Conservation (phyloP, 2,113 vertebrate species). For the Hucho hucho region DNA sequence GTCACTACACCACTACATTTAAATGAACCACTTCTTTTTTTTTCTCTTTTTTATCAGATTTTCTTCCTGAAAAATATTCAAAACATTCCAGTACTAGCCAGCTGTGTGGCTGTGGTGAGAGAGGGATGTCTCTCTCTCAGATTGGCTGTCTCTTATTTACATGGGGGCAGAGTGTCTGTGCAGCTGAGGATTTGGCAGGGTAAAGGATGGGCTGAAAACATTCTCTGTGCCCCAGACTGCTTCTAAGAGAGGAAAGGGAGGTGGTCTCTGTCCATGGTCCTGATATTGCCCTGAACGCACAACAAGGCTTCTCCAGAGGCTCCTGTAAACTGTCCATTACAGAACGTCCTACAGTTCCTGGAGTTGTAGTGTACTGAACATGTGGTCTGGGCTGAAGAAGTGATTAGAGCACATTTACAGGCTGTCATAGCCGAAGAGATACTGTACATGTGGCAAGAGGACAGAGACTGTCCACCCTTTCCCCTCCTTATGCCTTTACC, state of each 20-base stretch:
- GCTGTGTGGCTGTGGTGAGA: conserved; percentile 55
- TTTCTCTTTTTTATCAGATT: background rate
- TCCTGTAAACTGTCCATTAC: background rate
- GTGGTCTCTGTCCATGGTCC: conserved; percentile 6
- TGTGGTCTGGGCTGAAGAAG: background rate
- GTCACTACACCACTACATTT: conserved; percentile 78
- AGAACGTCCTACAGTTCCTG: background rate
- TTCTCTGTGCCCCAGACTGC: conserved; percentile 14
- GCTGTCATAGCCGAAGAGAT: background rate
- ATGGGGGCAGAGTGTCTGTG: conserved; percentile 37
- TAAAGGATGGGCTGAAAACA: conserved; percentile 9
- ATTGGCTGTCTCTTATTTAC: conserved; percentile 71
- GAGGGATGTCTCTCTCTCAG: conserved; percentile 50
- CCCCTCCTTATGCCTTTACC: background rate
- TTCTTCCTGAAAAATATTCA: conserved; percentile 66
- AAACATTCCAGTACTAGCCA: conserved; percentile 81
- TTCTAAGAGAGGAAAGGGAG: conserved; percentile 37
- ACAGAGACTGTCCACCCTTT: background rate
- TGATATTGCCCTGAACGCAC: background rate
- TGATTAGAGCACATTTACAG: background rate
- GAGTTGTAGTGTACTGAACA: background rate
- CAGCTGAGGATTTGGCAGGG: conserved; percentile 28
- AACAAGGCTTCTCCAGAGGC: background rate
- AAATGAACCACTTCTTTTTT: conserved; percentile 59
- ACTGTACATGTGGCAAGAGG: background rate